Base-by-base conservation (phyloP, 2,797 vertebrate genomes). In the Mastacembelus armatus region DNA sequence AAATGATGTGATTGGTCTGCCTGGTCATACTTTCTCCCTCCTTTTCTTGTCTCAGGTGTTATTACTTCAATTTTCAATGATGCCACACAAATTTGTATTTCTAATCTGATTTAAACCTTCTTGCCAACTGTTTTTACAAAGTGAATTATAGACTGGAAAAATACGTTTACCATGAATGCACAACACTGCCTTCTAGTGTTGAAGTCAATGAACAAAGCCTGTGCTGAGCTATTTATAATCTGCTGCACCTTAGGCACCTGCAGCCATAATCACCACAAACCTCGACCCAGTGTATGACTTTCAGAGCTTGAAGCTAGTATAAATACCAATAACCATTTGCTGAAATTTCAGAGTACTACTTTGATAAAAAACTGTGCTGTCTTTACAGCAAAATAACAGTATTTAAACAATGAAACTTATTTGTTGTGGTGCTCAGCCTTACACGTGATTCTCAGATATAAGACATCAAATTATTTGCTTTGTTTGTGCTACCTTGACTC, bases 321-420 rank as follows among this genome's bases (percentile, higher is more conserved):
- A 52, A 61, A 58, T 58, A 47, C 10, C 12, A 10, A 32, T 47
- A 64, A 19, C 10, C 27, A 55, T 57, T 29, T 52, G 36, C 39
- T 22, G 24, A 52, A 45, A 32, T 62, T 43, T 7, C 10, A 16
- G 39, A 14, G 6, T 36, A 11, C 18, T 3, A 3, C 51, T 57
- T 19, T 51, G 7, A 67, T 55, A 4, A 55, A 47, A n/a, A 54
- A 36, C 14, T 36, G 3, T 36, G 18, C 19, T 42, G 3, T 18
- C 21, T 11, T 27, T 10, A 45, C 38, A 64, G 10, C 11, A 49
- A 49, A 63, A 32, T 4, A 27, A 22, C 6, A 30, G 9, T 24
- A 15, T 38, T 15, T 27, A 30, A 56, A 11, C 3, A 51, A 22
- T 14, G 68, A n/a, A 54, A 15, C 5, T 8, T 2, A 45, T 26